A percentile compares a stretch with the other conserved stretches of the same genome.
These are phyloP conservation scores for Agelas oroides DNA, from an alignment of 37 sponge, comb jelly and placozoan genomes.

Conservation along the genomic window DNA sequence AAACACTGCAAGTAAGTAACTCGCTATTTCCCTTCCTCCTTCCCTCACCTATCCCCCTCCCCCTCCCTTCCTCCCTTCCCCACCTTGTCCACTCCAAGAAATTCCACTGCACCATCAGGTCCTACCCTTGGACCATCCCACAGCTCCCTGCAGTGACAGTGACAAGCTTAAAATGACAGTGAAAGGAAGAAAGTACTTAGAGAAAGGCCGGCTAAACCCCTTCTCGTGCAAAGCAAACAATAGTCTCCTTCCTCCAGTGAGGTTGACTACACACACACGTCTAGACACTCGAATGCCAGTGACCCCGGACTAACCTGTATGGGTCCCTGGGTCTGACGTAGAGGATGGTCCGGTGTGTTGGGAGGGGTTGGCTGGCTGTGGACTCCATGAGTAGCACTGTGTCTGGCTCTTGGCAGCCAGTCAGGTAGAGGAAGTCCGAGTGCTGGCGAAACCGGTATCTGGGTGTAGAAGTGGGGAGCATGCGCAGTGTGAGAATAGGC, in stretches of 20 bases:
- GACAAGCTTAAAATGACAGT: not conserved
- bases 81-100: constrained; percentile 85
- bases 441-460: constrained; percentile 84
- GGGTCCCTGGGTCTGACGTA: constrained; percentile 73
- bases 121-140: constrained; percentile 85
- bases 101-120: constrained; percentile 64
- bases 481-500: not conserved
- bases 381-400: constrained; percentile 70
- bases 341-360: constrained; percentile 59
- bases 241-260: too few species aligned
- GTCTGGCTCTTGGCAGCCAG: constrained; percentile 84
- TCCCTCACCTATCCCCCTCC: not conserved
- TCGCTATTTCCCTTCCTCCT: not conserved
- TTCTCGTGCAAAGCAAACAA: too few species aligned
- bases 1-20: too few species aligned
- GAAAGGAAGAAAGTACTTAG: too few species aligned
- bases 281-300: too few species aligned
- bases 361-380: constrained; percentile 7
- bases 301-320: too few species aligned
- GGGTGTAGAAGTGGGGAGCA: not conserved
- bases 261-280: too few species aligned
- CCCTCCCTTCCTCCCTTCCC: too few species aligned
- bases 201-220: too few species aligned
- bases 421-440: constrained; percentile 79
- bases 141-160: constrained; percentile 54